Percentiles rank a stretch among this genome's conserved stretches.
Evolutionary conservation across 2,797 vertebrate genomes (phyloP).

Genomic region (Podarcis lilfordi): DNA sequence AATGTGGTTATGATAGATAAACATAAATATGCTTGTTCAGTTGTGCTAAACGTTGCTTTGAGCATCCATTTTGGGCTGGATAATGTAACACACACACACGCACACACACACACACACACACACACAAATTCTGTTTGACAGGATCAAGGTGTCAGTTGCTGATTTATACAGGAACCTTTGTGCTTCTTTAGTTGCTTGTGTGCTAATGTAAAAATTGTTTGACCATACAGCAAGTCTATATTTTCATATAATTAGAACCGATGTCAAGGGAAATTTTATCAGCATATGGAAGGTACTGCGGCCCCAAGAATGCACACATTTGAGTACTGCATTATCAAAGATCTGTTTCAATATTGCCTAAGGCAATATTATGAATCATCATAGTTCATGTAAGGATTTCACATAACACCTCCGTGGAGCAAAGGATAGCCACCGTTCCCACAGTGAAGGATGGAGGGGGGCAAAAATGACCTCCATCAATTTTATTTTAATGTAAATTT

Average conservation of each 20-base stretch:
- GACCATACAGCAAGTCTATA: neutral
- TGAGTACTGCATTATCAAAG: neutral
- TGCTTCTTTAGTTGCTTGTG: neutral
- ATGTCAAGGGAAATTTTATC: neutral
- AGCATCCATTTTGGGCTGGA: neutral
- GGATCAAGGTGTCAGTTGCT: neutral
- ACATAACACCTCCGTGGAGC: no score
- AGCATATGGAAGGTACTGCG: neutral
- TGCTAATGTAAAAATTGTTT: slow-evolving; percentile 2
- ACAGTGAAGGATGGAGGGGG: neutral
- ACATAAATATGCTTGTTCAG: neutral
- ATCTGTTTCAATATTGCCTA: neutral
- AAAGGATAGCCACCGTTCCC: neutral
- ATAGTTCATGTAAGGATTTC: neutral
- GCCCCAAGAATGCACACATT: neutral
- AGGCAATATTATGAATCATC: neutral
- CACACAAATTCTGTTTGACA: neutral
- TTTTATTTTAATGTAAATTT: no score
- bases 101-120: neutral
- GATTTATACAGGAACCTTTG: neutral
- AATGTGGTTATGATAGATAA: neutral
- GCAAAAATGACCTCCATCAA: neutral
- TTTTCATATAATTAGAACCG: neutral
- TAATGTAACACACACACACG: no score
- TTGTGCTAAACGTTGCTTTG: neutral